Evolutionary conservation across 2,113 vertebrate species (phyloP).

Genomic region (Chamaetylas fuelleborni): DNA sequence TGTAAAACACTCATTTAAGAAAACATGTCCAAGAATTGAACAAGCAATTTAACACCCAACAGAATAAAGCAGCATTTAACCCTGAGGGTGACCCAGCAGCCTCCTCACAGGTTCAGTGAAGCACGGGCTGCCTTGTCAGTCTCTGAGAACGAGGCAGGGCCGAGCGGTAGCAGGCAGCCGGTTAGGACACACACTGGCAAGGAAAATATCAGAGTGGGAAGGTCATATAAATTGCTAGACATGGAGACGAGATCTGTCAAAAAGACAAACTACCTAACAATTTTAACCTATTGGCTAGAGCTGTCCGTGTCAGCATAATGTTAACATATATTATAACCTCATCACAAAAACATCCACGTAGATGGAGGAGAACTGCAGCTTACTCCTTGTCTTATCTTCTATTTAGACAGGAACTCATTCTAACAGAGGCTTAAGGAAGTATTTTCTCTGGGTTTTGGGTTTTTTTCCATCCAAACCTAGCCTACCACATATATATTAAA

Average conservation of each 20-base stretch:
- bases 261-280: constrained; percentile 61
- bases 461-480: not conserved
- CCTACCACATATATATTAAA: not conserved
- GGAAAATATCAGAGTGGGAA: constrained; percentile 62
- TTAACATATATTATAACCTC: constrained; percentile 45
- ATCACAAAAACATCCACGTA: not conserved
- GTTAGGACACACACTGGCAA: not conserved
- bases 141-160: not conserved
- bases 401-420: not conserved
- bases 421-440: not conserved
- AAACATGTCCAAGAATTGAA: not conserved
- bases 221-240: constrained; percentile 44
- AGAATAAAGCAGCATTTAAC: not conserved
- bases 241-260: constrained; percentile 49
- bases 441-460: not conserved
- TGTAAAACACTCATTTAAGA: not conserved
- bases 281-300: constrained; percentile 45
- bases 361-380: not conserved
- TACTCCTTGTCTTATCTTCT: not conserved
- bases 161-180: rapidly evolving
- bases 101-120: not conserved
- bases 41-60: not conserved
- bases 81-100: not conserved
- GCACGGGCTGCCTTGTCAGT: not conserved
- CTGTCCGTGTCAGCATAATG: not conserved